Evolutionary conservation across 2,888 invertebrate species (phyloP).

Genomic region (Sacculina carcini): DNA sequence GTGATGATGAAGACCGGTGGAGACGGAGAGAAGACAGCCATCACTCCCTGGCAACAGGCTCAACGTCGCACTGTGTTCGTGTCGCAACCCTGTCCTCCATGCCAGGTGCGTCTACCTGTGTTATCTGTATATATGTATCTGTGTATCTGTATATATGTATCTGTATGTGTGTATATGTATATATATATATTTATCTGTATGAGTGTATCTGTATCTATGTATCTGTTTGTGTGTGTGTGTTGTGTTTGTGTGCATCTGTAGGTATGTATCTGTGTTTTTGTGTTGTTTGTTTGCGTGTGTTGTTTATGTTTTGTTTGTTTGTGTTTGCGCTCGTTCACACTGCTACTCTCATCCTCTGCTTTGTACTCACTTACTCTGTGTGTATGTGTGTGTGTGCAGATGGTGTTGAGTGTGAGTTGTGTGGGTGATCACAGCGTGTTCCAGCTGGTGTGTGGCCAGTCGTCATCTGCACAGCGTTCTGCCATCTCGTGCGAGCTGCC

Average conservation of each 20-base stretch:
- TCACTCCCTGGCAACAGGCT: conserved; percentile 23
- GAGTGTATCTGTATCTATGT: too few relatives aligned
- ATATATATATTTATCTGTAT: too few relatives aligned
- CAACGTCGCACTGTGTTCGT: conserved; percentile 18
- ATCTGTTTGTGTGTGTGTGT: too few relatives aligned
- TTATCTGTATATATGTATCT: too few relatives aligned
- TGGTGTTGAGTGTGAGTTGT: conserved; percentile 37
- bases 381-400: conserved; percentile 22
- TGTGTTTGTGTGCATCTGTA: too few relatives aligned
- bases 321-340: too few relatives aligned
- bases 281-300: too few relatives aligned
- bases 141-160: too few relatives aligned
- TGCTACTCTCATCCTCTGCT: too few relatives aligned
- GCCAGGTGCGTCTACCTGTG: conserved; percentile 17
- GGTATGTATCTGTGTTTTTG: background rate
- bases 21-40: conserved; percentile 22
- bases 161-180: too few relatives aligned
- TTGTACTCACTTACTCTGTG: background rate
- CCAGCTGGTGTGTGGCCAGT: conserved; percentile 22
- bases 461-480: conserved; percentile 33
- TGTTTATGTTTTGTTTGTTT: too few relatives aligned
- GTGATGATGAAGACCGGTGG: conserved; percentile 33
- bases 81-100: conserved; percentile 24
- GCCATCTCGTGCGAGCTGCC: conserved; percentile 22
- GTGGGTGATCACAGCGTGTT: conserved; percentile 21